Percentiles rank a stretch among this genome's conserved stretches.
These are phyloP conservation scores for Huso huso DNA, from an alignment of 2,797 vertebrate genomes.

Conservation along the genomic window DNA sequence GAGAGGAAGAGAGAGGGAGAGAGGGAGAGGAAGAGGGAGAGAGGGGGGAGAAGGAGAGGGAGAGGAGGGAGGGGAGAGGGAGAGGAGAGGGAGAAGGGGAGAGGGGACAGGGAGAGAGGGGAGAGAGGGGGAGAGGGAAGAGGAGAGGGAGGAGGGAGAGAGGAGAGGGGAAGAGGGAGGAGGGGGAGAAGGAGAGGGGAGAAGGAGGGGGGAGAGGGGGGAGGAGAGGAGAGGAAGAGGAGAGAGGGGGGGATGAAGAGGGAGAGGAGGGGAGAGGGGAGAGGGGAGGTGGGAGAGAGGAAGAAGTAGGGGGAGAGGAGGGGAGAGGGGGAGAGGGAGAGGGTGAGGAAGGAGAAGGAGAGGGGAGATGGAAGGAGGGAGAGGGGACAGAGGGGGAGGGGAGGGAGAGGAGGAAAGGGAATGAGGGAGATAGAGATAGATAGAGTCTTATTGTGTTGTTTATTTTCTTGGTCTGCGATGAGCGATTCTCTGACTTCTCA, in stretches of 20 bases:
- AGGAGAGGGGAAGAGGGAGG: constrained; percentile 1
- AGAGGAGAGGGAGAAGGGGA: constrained; percentile 25
- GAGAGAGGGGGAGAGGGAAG: neutral
- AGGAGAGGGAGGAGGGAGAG: constrained; percentile 24
- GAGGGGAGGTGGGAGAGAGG: constrained; percentile 12
- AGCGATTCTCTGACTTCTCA: too few species aligned
- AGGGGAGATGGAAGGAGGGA: neutral
- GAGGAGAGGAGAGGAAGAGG: neutral
- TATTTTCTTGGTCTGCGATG: too few species aligned
- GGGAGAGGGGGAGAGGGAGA: neutral
- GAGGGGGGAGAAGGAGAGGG: too few species aligned
- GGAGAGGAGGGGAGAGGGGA: constrained; percentile 20
- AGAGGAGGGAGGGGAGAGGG: constrained; percentile 45
- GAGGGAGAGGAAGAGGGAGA: too few species aligned
- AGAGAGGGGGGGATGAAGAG: constrained; percentile 1
- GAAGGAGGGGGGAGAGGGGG: neutral
- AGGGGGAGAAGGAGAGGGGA: neutral
- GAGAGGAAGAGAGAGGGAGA: neutral
- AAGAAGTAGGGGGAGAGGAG: neutral
- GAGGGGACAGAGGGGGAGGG: neutral
- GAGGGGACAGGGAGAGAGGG: neutral
- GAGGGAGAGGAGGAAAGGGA: constrained; percentile 1
- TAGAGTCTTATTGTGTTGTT: too few species aligned
- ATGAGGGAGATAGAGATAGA: constrained; percentile 18
- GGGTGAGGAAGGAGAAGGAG: neutral